Evolutionary conservation across 1,140 invertebrate species (phyloP).

Genomic region (Leptinotarsa texana): DNA sequence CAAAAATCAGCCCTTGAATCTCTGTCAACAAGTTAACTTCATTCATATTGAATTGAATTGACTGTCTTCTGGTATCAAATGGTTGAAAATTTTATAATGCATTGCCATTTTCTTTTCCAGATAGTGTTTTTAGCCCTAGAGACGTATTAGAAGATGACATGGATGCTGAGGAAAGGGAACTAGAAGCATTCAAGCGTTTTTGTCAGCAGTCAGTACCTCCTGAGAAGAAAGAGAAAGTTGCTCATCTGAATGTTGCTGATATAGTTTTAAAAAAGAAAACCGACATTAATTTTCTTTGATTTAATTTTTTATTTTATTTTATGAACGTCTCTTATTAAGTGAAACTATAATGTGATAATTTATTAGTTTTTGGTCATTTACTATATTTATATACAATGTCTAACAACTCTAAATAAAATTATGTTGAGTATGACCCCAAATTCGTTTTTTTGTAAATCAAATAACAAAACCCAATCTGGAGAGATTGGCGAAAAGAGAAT

Average conservation of each 20-base stretch:
- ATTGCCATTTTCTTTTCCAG: slow-evolving; percentile 57
- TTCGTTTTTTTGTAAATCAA: no score
- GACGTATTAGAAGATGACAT: slow-evolving; percentile 75
- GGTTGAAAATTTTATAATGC: no score
- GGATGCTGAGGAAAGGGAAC: slow-evolving; percentile 74
- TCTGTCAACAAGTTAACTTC: no score
- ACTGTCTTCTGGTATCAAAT: no score
- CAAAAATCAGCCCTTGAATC: no score
- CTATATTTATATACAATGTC: slow-evolving; percentile 23
- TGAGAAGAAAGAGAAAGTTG: slow-evolving; percentile 70
- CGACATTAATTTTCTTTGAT: slow-evolving; percentile 17
- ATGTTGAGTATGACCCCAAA: not conserved
- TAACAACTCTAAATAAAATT: not conserved
- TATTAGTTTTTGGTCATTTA: slow-evolving; percentile 26
- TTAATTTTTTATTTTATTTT: slow-evolving; percentile 9
- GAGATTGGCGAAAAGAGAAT: no score
- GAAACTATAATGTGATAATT: slow-evolving; percentile 30
- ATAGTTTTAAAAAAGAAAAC: slow-evolving; percentile 52
- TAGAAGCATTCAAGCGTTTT: slow-evolving; percentile 81
- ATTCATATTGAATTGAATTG: no score
- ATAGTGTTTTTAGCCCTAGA: slow-evolving; percentile 77
- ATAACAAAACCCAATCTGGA: no score
- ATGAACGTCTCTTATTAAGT: slow-evolving; percentile 22
- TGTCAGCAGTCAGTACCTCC: slow-evolving; percentile 73
- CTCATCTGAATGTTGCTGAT: slow-evolving; percentile 53